A percentile compares a stretch with the other conserved stretches of the same genome.
These are phyloP conservation scores for Forpus xanthops DNA, from an alignment of 2,797 vertebrate species.

Conservation along the genomic window DNA sequence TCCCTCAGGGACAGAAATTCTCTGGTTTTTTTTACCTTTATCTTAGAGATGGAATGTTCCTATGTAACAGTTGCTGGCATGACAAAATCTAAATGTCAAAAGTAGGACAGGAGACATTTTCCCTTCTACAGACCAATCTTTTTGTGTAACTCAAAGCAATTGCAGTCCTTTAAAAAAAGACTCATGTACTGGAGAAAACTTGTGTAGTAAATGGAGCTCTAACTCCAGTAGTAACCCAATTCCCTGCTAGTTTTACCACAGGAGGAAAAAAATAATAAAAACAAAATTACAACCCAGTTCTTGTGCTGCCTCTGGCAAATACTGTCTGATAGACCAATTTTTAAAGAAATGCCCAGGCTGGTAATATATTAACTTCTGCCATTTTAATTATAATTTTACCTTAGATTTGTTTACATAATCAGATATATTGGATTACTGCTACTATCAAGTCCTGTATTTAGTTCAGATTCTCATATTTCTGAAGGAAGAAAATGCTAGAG, in stretches of 20 bases:
- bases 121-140: constrained; percentile 44
- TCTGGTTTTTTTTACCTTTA: not conserved
- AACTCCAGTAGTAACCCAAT: not conserved
- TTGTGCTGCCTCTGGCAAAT: not conserved
- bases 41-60: not conserved
- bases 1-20: not conserved
- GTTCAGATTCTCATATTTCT: not conserved
- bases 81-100: constrained; percentile 31
- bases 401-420: constrained; percentile 19
- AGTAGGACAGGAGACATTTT: constrained; percentile 44
- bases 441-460: not conserved
- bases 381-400: constrained; percentile 17
- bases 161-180: constrained; percentile 15
- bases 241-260: not conserved
- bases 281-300: not conserved
- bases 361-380: not conserved
- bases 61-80: constrained; percentile 16
- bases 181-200: constrained; percentile 43
- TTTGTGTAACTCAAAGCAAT: constrained; percentile 41
- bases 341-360: not conserved
- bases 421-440: not conserved
- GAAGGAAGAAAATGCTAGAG: not conserved
- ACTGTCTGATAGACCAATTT: not conserved
- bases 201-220: constrained; percentile 39
- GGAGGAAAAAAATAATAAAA: not conserved